These are phyloP conservation scores for Crotalus horridus DNA, from an alignment of 2,113 vertebrate species.

Conservation along the genomic window DNA sequence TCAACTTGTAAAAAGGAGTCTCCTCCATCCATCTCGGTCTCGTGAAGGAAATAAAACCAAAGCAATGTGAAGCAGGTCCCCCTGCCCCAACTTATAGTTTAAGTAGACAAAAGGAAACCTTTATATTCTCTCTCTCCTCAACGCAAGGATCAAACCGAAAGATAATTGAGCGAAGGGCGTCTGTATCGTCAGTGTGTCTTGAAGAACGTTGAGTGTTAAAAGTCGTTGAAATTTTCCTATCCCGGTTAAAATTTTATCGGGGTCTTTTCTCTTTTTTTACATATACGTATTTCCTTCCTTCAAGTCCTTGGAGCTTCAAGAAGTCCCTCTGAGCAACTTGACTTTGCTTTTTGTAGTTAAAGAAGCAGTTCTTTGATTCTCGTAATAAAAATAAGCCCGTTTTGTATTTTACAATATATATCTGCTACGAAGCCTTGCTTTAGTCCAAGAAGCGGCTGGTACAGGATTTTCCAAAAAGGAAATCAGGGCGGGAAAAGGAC, in stretches of 20 bases:
- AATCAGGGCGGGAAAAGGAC: slow-evolving; percentile 44
- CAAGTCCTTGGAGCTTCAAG: slow-evolving; percentile 62
- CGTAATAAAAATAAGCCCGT: slow-evolving; percentile 99
- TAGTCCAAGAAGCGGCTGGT: slow-evolving; percentile 83
- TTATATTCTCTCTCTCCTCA: slow-evolving; percentile 9
- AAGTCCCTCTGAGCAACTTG: slow-evolving; percentile 66
- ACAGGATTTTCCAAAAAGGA: slow-evolving; percentile 60
- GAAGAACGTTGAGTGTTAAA: slow-evolving; percentile 52
- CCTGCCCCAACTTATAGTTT: slow-evolving; percentile 11
- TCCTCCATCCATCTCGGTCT: slow-evolving; percentile 40
- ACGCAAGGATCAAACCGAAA: slow-evolving; percentile 32
- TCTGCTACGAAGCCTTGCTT: slow-evolving; percentile 89
- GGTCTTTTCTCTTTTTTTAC: slow-evolving; percentile 31
- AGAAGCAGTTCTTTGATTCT: slow-evolving; percentile 86
- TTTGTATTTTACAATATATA: slow-evolving; percentile 99
- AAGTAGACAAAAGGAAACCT: slow-evolving; percentile 27
- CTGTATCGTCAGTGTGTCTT: slow-evolving; percentile 55
- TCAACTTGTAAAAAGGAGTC: slow-evolving; percentile 39
- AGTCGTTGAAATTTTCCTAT: slow-evolving; percentile 51
- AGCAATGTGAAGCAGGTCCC: not conserved
- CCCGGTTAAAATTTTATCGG: slow-evolving; percentile 46
- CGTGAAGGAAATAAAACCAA: slow-evolving; percentile 34
- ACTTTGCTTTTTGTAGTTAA: slow-evolving; percentile 65
- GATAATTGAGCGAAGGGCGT: slow-evolving; percentile 50
- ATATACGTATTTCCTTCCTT: slow-evolving; percentile 40